Conservation (phyloP, 2,113 vertebrate genomes). For the Malurus melanocephalus region DNA sequence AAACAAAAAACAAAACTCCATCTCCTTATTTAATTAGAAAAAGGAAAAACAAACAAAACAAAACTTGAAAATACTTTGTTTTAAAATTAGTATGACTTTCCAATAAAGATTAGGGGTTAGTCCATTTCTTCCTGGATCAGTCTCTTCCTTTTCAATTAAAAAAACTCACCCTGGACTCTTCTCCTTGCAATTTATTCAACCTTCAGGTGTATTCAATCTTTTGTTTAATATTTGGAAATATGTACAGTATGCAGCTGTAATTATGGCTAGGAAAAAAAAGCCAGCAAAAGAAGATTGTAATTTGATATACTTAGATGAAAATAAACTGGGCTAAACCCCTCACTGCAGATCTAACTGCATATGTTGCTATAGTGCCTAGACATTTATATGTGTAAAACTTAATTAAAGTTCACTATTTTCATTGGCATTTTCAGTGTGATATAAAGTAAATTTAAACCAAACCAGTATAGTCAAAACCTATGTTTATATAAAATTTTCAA, state of each 20-base stretch:
- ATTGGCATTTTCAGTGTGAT: background rate
- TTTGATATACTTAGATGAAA: background rate
- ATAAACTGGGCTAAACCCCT: background rate
- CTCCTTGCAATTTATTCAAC: background rate
- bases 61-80: too few species aligned
- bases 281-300: background rate
- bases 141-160: background rate
- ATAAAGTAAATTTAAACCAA: background rate
- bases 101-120: too few species aligned
- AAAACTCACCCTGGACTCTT: background rate
- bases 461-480: background rate
- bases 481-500: background rate
- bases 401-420: background rate
- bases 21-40: too few species aligned
- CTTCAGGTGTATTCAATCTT: background rate
- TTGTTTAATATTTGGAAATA: background rate
- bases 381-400: background rate
- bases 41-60: too few species aligned
- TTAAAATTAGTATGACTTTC: too few species aligned
- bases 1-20: too few species aligned
- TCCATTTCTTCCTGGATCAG: too few species aligned
- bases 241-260: background rate
- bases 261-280: background rate
- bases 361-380: background rate
- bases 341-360: background rate